Conservation (phyloP, 1,140 invertebrate genomes). For the Mya arenaria region DNA sequence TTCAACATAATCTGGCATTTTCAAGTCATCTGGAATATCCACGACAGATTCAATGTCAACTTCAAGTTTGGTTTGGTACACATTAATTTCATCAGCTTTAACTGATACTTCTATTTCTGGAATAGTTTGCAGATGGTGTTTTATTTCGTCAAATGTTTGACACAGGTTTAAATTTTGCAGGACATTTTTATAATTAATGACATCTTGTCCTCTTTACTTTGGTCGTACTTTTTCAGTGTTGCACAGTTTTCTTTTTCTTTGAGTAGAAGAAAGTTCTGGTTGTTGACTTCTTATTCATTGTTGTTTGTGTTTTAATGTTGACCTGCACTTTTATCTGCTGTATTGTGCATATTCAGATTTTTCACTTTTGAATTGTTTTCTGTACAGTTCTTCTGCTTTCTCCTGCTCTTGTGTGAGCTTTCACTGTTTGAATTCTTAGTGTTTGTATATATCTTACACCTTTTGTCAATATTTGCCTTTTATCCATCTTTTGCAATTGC, state of each 20-base stretch:
- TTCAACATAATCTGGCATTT: conserved; percentile 6
- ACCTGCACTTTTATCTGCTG: not conserved
- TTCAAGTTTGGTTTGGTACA: conserved; percentile 1
- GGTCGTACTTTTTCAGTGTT: not conserved
- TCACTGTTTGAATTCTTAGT: too few species aligned
- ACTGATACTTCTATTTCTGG: not conserved
- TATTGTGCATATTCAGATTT: too few species aligned
- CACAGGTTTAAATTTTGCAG: not conserved
- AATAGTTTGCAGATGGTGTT: not conserved
- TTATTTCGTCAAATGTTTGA: not conserved
- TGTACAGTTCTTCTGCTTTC: too few species aligned
- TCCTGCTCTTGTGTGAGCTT: too few species aligned
- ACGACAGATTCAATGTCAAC: not conserved
- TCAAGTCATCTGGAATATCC: conserved; percentile 6
- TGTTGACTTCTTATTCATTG: not conserved
- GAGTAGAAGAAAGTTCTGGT: not conserved
- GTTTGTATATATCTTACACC: too few species aligned
- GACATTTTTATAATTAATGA: not conserved
- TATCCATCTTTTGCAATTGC: not conserved
- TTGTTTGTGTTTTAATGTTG: not conserved
- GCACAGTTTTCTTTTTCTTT: not conserved
- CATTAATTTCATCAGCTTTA: conserved; percentile 12
- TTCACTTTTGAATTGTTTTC: too few species aligned
- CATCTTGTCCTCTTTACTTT: not conserved
- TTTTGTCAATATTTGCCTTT: too few species aligned